A percentile compares a stretch with the other conserved stretches of the same genome.
Conservation (phyloP, 2,888 invertebrate genomes). For the Tryphoninae sp. region DNA sequence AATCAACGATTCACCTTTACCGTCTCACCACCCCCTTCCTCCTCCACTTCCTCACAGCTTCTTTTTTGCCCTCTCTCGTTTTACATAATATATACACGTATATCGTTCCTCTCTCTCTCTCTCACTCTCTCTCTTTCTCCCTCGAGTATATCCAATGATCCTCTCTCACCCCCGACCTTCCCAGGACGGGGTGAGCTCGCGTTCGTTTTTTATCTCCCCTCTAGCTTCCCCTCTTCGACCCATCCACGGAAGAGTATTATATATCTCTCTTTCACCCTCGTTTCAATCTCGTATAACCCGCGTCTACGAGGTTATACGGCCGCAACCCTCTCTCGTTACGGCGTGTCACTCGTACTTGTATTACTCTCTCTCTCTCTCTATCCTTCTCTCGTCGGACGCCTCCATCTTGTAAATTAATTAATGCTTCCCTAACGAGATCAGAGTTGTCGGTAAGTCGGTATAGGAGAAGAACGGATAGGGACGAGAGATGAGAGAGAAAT, state of each 20-base stretch:
- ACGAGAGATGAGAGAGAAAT: slow-evolving; percentile 42
- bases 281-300: slow-evolving; percentile 44
- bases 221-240: slow-evolving; percentile 20
- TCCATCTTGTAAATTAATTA: slow-evolving; percentile 80
- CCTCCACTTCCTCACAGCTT: slow-evolving; percentile 53
- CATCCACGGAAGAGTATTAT: slow-evolving; percentile 49
- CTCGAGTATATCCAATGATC: slow-evolving; percentile 47
- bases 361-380: slow-evolving; percentile 32
- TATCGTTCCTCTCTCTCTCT: slow-evolving; percentile 7
- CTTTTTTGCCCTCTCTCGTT: slow-evolving; percentile 53
- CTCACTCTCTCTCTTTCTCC: slow-evolving; percentile 38
- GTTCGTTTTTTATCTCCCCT: slow-evolving; percentile 32
- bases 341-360: background rate
- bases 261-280: slow-evolving; percentile 14
- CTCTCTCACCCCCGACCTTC: slow-evolving; percentile 42
- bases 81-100: slow-evolving; percentile 25
- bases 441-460: slow-evolving; percentile 78
- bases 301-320: slow-evolving; percentile 30
- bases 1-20: slow-evolving; percentile 46
- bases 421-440: slow-evolving; percentile 79
- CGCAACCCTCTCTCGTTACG: slow-evolving; percentile 12
- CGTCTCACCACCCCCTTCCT: slow-evolving; percentile 46
- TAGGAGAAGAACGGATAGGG: background rate
- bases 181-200: background rate
- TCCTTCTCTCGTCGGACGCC: slow-evolving; percentile 62